These are phyloP conservation scores for Percopsis omiscomaycus DNA, from an alignment of 2,797 vertebrate species.

Conservation along the genomic window DNA sequence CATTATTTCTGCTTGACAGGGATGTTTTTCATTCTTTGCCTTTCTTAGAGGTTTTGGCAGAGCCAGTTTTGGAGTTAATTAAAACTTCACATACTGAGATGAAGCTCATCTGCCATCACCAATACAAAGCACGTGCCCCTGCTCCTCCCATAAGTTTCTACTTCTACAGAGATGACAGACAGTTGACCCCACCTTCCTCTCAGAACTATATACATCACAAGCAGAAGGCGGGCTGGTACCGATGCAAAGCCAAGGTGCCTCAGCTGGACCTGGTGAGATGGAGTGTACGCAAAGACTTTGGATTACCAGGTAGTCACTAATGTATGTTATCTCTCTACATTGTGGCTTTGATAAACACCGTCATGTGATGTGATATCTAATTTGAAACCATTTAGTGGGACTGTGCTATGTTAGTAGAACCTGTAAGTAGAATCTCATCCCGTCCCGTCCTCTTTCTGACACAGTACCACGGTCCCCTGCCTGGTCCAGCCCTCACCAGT, in stretches of 20 bases:
- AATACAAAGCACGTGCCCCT: constrained; percentile 51
- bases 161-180: constrained; percentile 53
- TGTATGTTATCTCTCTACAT: background rate
- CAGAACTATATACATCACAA: background rate
- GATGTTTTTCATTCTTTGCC: constrained; percentile 13
- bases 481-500: fast-evolving
- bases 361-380: too few species aligned
- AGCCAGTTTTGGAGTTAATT: constrained; percentile 52
- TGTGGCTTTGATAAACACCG: background rate
- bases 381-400: too few species aligned
- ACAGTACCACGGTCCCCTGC: background rate
- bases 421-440: too few species aligned
- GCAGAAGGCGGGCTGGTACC: constrained; percentile 52
- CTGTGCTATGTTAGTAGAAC: too few species aligned
- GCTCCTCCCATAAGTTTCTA: constrained; percentile 53
- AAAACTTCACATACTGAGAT: background rate
- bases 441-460: too few species aligned
- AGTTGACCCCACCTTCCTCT: constrained; percentile 38
- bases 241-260: constrained; percentile 63
- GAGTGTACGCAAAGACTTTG: constrained; percentile 51
- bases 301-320: constrained; percentile 27
- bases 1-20: background rate
- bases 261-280: constrained; percentile 35
- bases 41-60: constrained; percentile 61
- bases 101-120: constrained; percentile 55